phyloP scores from a whole-genome alignment of 2,797 vertebrate genomes.

The Thamnophis elegans region DNA sequence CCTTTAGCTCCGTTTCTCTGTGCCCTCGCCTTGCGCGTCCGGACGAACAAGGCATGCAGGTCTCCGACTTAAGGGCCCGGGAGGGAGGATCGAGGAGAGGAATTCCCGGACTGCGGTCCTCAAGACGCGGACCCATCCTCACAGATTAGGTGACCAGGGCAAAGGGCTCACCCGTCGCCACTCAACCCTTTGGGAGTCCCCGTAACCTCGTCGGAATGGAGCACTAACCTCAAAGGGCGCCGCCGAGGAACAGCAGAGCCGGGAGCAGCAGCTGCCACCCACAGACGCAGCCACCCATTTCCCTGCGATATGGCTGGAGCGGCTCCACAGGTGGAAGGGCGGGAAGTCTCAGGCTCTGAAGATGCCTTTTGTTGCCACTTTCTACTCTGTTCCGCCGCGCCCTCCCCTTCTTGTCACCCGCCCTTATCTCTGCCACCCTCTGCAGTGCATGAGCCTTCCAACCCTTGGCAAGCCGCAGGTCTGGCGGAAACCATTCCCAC shows the following conservation, averaged over 20 bases:
- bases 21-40: background rate
- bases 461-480: too few species aligned
- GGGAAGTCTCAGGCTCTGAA: background rate
- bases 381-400: too few species aligned
- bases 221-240: conserved; percentile 77
- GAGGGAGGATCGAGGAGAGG: background rate
- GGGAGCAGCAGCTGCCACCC: background rate
- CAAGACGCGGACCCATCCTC: background rate
- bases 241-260: conserved; percentile 47
- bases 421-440: too few species aligned
- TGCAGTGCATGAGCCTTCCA: too few species aligned
- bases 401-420: too few species aligned
- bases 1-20: background rate
- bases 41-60: background rate
- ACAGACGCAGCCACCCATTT: conserved; percentile 51
- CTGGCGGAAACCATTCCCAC: too few species aligned
- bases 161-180: background rate
- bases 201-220: background rate
- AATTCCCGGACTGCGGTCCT: background rate
- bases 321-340: background rate
- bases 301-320: background rate
- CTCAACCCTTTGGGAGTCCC: background rate
- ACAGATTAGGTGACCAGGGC: background rate
- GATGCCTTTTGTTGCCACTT: background rate
- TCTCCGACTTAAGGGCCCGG: fast-evolving